phyloP scores from a whole-genome alignment of 2,888 invertebrate genomes.

The Meiosimyza platycephala region DNA sequence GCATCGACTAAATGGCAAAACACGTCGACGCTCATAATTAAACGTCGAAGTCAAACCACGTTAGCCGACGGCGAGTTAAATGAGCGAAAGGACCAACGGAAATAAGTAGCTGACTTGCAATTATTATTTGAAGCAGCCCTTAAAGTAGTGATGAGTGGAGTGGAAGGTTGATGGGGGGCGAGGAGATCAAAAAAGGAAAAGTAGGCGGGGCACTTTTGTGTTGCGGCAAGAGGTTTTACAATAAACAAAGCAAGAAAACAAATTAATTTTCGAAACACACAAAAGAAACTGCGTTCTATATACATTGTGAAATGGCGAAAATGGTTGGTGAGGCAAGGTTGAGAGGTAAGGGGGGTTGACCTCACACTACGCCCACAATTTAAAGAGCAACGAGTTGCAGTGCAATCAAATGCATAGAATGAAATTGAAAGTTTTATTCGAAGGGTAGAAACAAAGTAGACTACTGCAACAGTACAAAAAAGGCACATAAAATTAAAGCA shows the following conservation, averaged over 20 bases:
- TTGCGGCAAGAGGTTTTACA: neutral
- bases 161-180: neutral
- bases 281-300: neutral
- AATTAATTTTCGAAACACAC: slow-evolving; percentile 17
- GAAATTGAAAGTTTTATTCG: slow-evolving; percentile 13
- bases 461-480: too few relatives aligned
- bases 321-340: too few relatives aligned
- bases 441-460: neutral
- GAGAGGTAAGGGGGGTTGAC: neutral
- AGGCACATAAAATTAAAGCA: slow-evolving; percentile 4
- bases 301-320: neutral
- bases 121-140: too few relatives aligned
- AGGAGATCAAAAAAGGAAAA: too few relatives aligned
- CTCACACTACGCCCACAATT: neutral
- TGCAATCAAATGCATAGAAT: slow-evolving; percentile 8
- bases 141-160: neutral
- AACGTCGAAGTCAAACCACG: slow-evolving; percentile 8
- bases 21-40: slow-evolving; percentile 18
- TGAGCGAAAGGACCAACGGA: slow-evolving; percentile 11
- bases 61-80: slow-evolving; percentile 10
- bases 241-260: neutral
- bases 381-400: neutral
- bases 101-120: neutral
- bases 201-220: neutral
- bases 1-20: slow-evolving; percentile 19